A percentile compares a stretch with the other conserved stretches of the same genome.
Evolutionary conservation across 2,113 vertebrate species (phyloP).

Genomic region (Noturus placidus): DNA sequence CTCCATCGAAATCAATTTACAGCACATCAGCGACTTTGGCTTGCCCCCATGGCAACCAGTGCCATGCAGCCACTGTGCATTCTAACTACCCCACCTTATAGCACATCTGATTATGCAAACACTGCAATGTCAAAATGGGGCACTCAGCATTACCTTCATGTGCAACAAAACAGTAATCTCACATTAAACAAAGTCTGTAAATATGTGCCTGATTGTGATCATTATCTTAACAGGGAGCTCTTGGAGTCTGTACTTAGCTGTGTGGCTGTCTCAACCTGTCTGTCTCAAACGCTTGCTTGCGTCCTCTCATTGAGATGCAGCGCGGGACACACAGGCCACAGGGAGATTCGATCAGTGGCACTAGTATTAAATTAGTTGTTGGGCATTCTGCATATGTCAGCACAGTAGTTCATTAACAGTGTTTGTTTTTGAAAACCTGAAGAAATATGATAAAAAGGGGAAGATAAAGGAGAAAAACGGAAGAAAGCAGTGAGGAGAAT

Average conservation of each 20-base stretch:
- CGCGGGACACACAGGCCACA: slow-evolving; percentile 47
- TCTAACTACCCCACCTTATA: slow-evolving; percentile 36
- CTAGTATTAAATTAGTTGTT: slow-evolving; percentile 59
- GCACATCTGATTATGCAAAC: slow-evolving; percentile 49
- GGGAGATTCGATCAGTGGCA: slow-evolving; percentile 59
- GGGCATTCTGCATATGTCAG: slow-evolving; percentile 60
- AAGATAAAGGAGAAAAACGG: slow-evolving; percentile 72
- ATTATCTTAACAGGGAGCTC: slow-evolving; percentile 46
- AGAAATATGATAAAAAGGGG: slow-evolving; percentile 51
- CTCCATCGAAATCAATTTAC: slow-evolving; percentile 68
- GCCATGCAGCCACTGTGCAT: slow-evolving; percentile 44
- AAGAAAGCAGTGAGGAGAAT: slow-evolving; percentile 6
- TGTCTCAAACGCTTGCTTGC: slow-evolving; percentile 11
- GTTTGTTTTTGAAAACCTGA: slow-evolving; percentile 63
- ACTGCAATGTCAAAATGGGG: slow-evolving; percentile 27
- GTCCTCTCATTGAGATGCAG: slow-evolving; percentile 58
- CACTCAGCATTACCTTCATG: slow-evolving; percentile 22
- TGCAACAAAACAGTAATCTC: slow-evolving; percentile 49
- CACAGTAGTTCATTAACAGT: slow-evolving; percentile 60
- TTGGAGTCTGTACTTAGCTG: slow-evolving; percentile 6
- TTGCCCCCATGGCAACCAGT: slow-evolving; percentile 55
- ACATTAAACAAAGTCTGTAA: slow-evolving; percentile 54
- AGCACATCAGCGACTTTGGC: slow-evolving; percentile 60
- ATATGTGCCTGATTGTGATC: slow-evolving; percentile 52
- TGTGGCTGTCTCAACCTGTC: slow-evolving; percentile 18